Conservation (phyloP, 2,888 invertebrate species). For the Diplolepis rosae region DNA sequence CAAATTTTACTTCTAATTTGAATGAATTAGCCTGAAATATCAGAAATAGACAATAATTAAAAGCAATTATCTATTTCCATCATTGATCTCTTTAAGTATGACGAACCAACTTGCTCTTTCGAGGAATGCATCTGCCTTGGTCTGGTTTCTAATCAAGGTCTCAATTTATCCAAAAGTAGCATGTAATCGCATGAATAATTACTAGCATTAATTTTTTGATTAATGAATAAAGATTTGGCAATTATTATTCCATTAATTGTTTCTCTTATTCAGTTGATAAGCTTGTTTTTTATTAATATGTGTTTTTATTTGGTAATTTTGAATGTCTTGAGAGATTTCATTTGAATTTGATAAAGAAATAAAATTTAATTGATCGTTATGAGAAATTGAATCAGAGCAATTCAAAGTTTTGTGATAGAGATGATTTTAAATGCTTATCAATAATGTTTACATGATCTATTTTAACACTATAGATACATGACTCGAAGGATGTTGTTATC, state of each 20-base stretch:
- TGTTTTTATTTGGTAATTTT: no score
- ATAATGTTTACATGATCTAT: neutral
- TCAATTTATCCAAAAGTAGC: conserved; percentile 18
- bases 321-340: neutral
- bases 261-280: no score
- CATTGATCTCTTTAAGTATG: conserved; percentile 23
- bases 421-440: neutral
- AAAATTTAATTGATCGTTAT: neutral
- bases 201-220: conserved; percentile 8
- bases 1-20: no score
- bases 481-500: neutral
- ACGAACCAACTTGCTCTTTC: conserved; percentile 26
- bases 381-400: no score
- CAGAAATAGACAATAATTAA: conserved; percentile 15
- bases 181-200: conserved; percentile 2
- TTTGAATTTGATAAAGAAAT: neutral
- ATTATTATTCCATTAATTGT: neutral
- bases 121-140: conserved; percentile 25
- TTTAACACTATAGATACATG: neutral
- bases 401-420: neutral
- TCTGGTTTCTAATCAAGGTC: conserved; percentile 19
- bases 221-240: neutral
- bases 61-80: conserved; percentile 14
- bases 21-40: no score
- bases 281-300: no score